Conservation (phyloP, 2,797 vertebrate genomes). For the Scolopax rusticola region DNA sequence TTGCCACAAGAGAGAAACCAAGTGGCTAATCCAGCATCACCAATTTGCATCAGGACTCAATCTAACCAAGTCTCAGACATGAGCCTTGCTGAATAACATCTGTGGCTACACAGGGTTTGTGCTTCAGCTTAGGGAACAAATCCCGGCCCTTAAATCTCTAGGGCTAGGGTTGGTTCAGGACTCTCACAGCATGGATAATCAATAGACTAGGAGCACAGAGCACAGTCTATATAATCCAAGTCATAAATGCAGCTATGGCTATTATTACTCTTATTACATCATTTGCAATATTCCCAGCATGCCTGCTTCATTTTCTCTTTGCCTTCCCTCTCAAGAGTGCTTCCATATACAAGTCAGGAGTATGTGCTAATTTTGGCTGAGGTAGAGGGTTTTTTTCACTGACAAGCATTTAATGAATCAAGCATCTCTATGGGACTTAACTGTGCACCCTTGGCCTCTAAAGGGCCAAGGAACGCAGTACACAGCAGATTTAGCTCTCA, state of each 20-base stretch:
- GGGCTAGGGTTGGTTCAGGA: not conserved
- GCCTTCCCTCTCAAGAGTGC: not conserved
- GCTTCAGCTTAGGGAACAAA: not conserved
- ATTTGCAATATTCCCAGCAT: not conserved
- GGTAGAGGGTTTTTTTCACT: not conserved
- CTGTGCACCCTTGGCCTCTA: not conserved
- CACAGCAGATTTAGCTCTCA: not conserved
- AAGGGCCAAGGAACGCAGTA: not conserved
- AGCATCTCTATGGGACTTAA: not conserved
- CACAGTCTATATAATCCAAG: not conserved
- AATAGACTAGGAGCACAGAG: not conserved
- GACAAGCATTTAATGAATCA: not conserved
- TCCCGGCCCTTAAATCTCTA: not conserved
- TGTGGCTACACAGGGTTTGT: not conserved
- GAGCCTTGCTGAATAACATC: not conserved
- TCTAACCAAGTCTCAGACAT: not conserved
- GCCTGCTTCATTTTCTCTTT: not conserved
- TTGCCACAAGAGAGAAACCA: not conserved
- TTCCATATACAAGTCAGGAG: not conserved
- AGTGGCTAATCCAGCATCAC: not conserved
- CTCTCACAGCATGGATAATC: not conserved
- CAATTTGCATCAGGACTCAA: not conserved
- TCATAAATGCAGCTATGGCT: not conserved
- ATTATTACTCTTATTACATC: not conserved
- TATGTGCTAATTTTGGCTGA: not conserved